Evolutionary conservation across 2,888 invertebrate species (phyloP), one percentile per base, ranked within the genome.

Genomic region (Capitulum mitella): DNA sequence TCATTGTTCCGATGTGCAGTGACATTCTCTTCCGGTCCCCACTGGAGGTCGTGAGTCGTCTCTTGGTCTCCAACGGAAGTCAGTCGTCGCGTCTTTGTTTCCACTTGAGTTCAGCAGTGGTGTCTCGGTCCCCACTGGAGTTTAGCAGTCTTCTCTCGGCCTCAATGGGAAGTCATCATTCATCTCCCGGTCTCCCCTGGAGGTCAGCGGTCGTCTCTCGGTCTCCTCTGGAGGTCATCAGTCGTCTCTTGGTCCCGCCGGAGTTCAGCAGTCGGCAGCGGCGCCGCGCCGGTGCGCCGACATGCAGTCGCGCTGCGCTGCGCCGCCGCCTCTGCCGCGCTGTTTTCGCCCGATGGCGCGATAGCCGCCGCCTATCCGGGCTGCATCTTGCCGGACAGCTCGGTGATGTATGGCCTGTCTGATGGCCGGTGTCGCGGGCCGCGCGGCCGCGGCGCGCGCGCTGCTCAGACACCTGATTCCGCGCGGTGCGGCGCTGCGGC

Each of bases 281-380:
- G 3, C 34, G 19, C 19, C 8, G 19, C 2, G 32, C 12, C 34
- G 6, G 12, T 14, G 48, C n/a, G n/a, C n/a, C 5, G 64, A n/a
- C n/a, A 34, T 32, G 32, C 34, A 34, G 34, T 2, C 19, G 64
- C 16, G 64, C 34, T 19, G n/a, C 29, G 58, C 12, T 14, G n/a
- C 29, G 58, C 58, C 6, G 29, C 10, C 58, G 64, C 34, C n/a
- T n/a, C n/a, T n/a, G n/a, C n/a, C n/a, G 12, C 64, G 64, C 34
- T 64, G 64, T 64, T 64, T 64, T 64, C 34, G 64, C 64, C 34
- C 34, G 64, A 64, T 64, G 34, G 12, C 19, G 34, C 32, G 64
- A 64, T 64, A 64, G 64, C 34, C 2, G 34, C 16, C 16, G 32
- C 34, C 34, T 64, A 32, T 32, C 34, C 64, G 34, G 32, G 34